Evolutionary conservation across 53 echinoderm and acorn worm genomes (phyloP).

Genomic region (Echinometra lucunter): DNA sequence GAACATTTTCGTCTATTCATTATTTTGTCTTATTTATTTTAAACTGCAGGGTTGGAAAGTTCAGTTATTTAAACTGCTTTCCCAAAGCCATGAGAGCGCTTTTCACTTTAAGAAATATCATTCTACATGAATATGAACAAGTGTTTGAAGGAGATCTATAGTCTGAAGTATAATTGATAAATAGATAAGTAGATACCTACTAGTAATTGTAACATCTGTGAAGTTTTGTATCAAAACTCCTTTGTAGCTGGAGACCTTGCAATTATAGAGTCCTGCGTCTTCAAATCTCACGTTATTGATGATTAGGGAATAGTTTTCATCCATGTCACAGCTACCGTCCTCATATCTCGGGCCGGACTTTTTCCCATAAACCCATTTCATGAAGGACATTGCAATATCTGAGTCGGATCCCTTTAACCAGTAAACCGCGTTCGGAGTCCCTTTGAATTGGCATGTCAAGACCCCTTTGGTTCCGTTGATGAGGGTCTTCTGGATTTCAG

Average conservation of each 20-base stretch:
- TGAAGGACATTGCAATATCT: not conserved
- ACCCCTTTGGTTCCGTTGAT: not conserved
- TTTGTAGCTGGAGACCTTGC: not conserved
- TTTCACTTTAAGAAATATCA: no score
- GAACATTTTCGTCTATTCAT: no score
- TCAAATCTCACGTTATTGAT: not conserved
- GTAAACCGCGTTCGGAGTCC: not conserved
- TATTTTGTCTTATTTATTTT: no score
- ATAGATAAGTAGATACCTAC: no score
- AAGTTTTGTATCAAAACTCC: not conserved
- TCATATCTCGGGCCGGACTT: not conserved
- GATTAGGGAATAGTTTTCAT: not conserved
- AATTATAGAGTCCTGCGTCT: constrained; percentile 6
- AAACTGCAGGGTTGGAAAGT: no score
- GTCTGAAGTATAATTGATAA: no score
- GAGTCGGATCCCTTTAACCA: not conserved
- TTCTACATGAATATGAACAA: no score
- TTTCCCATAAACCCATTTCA: not conserved
- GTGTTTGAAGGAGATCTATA: no score
- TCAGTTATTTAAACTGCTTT: no score
- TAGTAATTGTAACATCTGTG: not conserved
- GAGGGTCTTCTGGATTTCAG: not conserved
- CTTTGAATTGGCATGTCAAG: not conserved
- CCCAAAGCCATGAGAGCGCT: no score
- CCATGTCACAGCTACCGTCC: constrained; percentile 4